Percentiles rank a stretch among this genome's conserved stretches.
These are phyloP conservation scores for Tauraco hartlaubi DNA, from an alignment of 2,797 vertebrate species.

Conservation along the genomic window DNA sequence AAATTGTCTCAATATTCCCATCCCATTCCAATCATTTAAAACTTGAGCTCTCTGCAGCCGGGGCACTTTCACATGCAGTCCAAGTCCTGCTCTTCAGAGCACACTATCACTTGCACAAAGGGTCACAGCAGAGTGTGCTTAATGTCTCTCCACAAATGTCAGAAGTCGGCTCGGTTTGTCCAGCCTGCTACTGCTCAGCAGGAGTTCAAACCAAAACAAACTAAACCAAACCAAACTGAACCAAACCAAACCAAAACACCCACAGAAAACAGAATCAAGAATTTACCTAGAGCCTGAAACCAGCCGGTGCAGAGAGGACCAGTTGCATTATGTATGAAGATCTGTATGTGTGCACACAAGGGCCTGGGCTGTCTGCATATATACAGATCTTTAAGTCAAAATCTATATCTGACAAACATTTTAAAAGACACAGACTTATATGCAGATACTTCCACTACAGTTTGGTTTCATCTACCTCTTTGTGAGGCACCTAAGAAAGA, in stretches of 20 bases:
- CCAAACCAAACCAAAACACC: background rate
- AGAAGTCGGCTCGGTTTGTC: background rate
- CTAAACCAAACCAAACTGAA: too few species aligned
- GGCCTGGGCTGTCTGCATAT: background rate
- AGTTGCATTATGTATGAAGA: background rate
- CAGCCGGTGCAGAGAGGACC: background rate
- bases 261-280: background rate
- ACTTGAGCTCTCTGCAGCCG: background rate
- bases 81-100: background rate
- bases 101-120: background rate
- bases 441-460: background rate
- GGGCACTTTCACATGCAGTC: background rate
- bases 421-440: background rate
- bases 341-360: fast-evolving
- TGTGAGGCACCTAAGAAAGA: background rate
- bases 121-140: background rate
- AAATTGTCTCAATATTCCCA: background rate
- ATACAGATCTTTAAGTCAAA: background rate
- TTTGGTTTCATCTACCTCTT: background rate
- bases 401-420: background rate
- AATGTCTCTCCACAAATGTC: background rate
- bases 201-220: background rate
- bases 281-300: background rate
- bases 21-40: background rate
- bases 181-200: background rate